Base-by-base conservation (phyloP, 2,888 invertebrate species). In the Choreutis nemorana region DNA sequence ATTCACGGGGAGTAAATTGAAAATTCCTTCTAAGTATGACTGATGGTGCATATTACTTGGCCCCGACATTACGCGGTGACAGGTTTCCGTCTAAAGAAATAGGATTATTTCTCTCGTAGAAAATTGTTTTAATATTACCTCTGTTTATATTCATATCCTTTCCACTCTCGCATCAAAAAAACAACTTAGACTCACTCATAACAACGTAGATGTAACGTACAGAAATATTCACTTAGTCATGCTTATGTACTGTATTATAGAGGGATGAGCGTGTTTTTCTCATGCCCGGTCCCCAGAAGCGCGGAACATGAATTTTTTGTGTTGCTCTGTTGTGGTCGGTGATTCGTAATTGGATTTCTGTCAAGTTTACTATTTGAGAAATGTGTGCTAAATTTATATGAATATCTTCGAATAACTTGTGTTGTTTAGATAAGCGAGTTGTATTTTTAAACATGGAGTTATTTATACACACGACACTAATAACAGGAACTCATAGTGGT, bases 21-120 rank as follows among this genome's bases (percentile, higher is more conserved):
- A 77, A 78, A 72, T 63, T 71, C 60, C 54, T 57, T 48, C 70
- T 77, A 77, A 78, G 77, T 70, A 78, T 77, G 73, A 78, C 61
- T 70, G 77, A 78, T 78, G 71, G 58, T 62, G 48, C 54, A 63
- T 65, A 75, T 77, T 73, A 77, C 66, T 73, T 58, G 67, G 37
- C 59, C 56, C 44, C 58, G 55, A 55, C 57, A 26, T 21, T 26
- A 23, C 28, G 8, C 15, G 23, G 30, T 23, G 31, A 73, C 75
- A 72, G 61, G 63, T 61, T 56, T 51, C 52, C 53, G 55, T 57
- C 50, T 52, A 68, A 67, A 62, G 65, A 70, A 70, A 71, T 63
- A 61, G 66, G 73, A 73, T 73, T 73, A 75, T 70, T 55, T 58
- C 55, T 45, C 48, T 52, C 66, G 57, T 9, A 12, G 25, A 11